Evolutionary conservation across 2,113 vertebrate species (phyloP), one percentile per base, ranked within the genome.

Genomic region (Paratilapia polleni): DNA sequence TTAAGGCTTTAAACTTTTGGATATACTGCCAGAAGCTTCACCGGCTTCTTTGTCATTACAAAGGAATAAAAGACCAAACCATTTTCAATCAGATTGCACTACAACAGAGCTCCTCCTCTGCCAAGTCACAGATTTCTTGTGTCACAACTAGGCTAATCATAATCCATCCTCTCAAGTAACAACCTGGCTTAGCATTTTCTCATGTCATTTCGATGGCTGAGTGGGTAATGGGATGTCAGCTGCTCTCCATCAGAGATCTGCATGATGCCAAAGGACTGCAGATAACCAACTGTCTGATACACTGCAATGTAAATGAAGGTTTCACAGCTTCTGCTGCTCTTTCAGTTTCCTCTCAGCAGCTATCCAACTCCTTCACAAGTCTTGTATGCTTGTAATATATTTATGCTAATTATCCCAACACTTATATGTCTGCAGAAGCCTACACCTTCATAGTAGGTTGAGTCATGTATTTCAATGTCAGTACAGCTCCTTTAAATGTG

Each of bases 231-330:
- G 54, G 62, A 56, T 60, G 77, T 84, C 78, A 81, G 81, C 81
- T 81, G 78, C 79, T 60, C 64, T 79, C 79, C 64, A 24, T 66
- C 60, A 76, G 56, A 86, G 61, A 80, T 28, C 57, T 81, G 38
- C 26, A 54, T 43, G 17, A 64, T 31, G 82, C 82, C 49, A 79
- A 77, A 76, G n/a, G 78, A 84, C 56, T 56, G 68, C 82, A 61
- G 64, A 31, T 73, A 76, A 31, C 78, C 78, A 87, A 77, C 76
- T 70, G 59, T 68, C 34, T 38, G 47, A 59, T 58, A 58, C 24
- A 28, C 49, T 58, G 75, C 24, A 76, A 24, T 4, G 14, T 9
- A 54, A 66, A 73, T 41, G 34, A 61, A 70, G 31, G 22, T 70
- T 84, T 76, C 74, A 81, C 43, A 28, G 58, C 41, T 81, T 60